Evolutionary conservation across 2,888 invertebrate genomes (phyloP), one percentile per base, ranked within the genome.

Genomic region (Diarsia mendica): DNA sequence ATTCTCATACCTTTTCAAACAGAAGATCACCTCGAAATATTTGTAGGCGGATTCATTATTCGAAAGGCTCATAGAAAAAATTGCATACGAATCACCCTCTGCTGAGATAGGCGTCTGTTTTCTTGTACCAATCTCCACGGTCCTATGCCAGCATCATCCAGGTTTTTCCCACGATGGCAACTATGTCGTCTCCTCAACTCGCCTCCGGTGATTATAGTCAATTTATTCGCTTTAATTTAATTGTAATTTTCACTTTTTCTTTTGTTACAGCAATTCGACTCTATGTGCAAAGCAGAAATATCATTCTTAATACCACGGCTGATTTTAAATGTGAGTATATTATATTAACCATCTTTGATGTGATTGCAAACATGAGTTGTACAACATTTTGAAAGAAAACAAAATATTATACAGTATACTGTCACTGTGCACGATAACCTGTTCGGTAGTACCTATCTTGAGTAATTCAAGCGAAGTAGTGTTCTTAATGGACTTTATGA

Each of bases 261-360:
- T 90, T 93, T 95, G 94, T 96, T 97, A 69, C 97, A 98, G 98
- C 97, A 98, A 97, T 98, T 98, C 93, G 98, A 98, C 95, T 97
- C 97, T 67, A 97, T 98, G 91, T 98, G 98, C 93, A 98, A 98
- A 96, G 98, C 98, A 66, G 98, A 98, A 96, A 97, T 98, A 93
- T 97, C 97, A 79, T 98, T 98, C 95, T 97, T 98, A 96, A 97
- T 98, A 91, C 97, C 97, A 85, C 97, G 98, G 93, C 97, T 98
- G 89, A 92, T 97, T 84, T 95, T 98, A 86, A 98, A 98, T 94
- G 98, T 98, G 96, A 98, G 98, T 97, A 92, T 77, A 15, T 15
- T 97, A 92, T 77, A 15, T 15, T n/a, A 3, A 8, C 10, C 1
- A 3, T 15, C 28, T 58, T 58, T 58, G 15, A 15, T 15, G 15